These are phyloP conservation scores for Pyrgilauda ruficollis DNA, from an alignment of 2,113 vertebrate genomes.

Conservation along the genomic window DNA sequence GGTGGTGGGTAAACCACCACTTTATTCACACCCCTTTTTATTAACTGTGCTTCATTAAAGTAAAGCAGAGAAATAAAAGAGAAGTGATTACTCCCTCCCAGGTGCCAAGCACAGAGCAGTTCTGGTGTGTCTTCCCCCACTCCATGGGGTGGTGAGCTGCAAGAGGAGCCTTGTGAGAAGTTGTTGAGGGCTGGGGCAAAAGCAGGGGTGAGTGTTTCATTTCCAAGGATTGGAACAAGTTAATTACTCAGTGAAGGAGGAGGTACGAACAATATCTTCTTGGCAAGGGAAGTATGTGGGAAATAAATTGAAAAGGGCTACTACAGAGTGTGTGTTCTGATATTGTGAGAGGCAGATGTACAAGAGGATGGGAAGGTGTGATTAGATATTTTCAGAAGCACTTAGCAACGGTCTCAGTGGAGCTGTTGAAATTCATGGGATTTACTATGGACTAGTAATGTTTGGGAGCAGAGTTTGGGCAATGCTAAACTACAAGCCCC, in stretches of 20 bases:
- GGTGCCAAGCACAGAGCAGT: not conserved
- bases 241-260: not conserved
- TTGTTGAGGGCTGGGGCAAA: not conserved
- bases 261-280: not conserved
- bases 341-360: not conserved
- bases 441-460: not conserved
- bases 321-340: not conserved
- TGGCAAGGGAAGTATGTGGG: not conserved
- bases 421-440: not conserved
- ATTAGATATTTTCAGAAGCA: not conserved
- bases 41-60: not conserved
- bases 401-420: not conserved
- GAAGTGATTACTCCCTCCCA: not conserved
- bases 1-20: not conserved
- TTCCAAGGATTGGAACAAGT: not conserved
- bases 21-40: not conserved
- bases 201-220: not conserved
- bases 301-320: slow-evolving; percentile 24
- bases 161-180: not conserved
- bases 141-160: not conserved
- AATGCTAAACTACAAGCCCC: not conserved
- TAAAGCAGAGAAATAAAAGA: not conserved
- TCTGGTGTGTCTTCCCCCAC: not conserved
- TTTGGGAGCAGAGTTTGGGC: not conserved
- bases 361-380: not conserved